Evolutionary conservation across 2,888 invertebrate species (phyloP), one percentile per base, ranked within the genome.

Genomic region (Halocaridina rubra): DNA sequence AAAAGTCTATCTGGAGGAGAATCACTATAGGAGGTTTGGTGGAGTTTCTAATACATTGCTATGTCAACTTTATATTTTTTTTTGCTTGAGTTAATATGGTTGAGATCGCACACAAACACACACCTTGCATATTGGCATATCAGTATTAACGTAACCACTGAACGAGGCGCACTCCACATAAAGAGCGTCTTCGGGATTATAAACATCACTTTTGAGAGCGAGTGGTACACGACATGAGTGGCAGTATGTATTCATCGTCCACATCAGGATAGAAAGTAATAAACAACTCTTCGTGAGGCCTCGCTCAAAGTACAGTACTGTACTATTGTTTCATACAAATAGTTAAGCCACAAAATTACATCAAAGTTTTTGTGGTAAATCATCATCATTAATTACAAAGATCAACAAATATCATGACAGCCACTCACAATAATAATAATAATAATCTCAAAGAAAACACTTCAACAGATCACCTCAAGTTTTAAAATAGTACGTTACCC

Each of bases 71-170:
- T 80, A 80, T 72, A 80, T 53, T 80, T n/a, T n/a, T n/a, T n/a
- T n/a, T n/a, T n/a, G n/a, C n/a, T n/a, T n/a, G n/a, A n/a, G n/a
- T n/a, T n/a, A n/a, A 80, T 33, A 80, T 29, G 80, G 57, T 71
- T 80, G 80, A 80, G 80, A 80, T 80, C 80, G 71, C 80, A 24
- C 39, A 57, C 80, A 72, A 64, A 67, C 79, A 80, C 61, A 80
- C 80, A 72, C 33, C 80, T 80, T 80, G 80, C 80, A 80, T 72
- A 80, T 72, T 80, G 80, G 80, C 74, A 80, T 80, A 80, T 80
- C 80, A 80, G 27, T 80, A 74, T 71, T 80, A 74, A 71, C 69
- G 69, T 80, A 80, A 80, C 80, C 80, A 80, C 80, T 57, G 33
- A 80, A 80, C 72, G 61, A 80, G 71, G 80, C 80, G 72, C 72